A percentile compares a stretch with the other conserved stretches of the same genome.
Conservation (phyloP, 2,797 vertebrate genomes). For the Siniperca scherzeri region DNA sequence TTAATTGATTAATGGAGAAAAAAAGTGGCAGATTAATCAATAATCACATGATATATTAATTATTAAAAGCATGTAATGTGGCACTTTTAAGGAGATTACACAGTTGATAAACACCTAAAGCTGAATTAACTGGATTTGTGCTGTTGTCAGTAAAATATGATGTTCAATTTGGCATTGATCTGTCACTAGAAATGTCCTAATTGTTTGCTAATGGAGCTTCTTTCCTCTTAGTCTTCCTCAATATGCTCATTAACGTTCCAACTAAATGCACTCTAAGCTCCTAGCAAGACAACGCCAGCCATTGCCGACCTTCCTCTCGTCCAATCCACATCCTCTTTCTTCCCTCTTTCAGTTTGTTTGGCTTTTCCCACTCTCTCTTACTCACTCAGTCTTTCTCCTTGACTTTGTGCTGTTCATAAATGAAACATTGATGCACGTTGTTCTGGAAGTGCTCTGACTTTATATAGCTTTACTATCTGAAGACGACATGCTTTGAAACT, state of each 20-base stretch:
- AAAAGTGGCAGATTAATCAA: neutral
- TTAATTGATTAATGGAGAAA: neutral
- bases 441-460: constrained; percentile 56
- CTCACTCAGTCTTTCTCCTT: neutral
- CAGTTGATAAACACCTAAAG: neutral
- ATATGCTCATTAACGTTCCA: constrained; percentile 55
- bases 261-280: constrained; percentile 31
- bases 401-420: constrained; percentile 62
- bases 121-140: constrained; percentile 44
- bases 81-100: neutral
- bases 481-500: constrained; percentile 57
- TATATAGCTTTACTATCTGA: constrained; percentile 40
- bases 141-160: constrained; percentile 35
- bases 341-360: neutral
- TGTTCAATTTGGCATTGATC: constrained; percentile 31
- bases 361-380: neutral
- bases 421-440: constrained; percentile 62
- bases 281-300: constrained; percentile 33
- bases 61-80: neutral
- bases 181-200: constrained; percentile 57
- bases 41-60: neutral
- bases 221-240: constrained; percentile 26
- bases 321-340: neutral
- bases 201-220: constrained; percentile 41
- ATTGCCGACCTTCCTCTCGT: constrained; percentile 12